Evolutionary conservation across 1,140 invertebrate genomes (phyloP).

Genomic region (Chelonus insularis): DNA sequence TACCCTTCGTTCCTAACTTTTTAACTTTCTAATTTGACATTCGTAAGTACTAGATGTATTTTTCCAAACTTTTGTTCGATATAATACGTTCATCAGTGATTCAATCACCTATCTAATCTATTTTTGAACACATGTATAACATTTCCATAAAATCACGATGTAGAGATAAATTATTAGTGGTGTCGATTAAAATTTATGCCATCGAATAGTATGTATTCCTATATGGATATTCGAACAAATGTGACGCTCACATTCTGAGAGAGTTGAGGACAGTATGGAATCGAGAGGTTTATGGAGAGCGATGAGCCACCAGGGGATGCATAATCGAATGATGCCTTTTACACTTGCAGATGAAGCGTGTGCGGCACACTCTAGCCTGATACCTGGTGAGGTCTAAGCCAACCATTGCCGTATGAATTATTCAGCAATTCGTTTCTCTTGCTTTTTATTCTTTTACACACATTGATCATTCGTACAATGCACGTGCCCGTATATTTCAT

Average conservation of each 20-base stretch:
- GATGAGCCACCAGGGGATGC: constrained; percentile 12
- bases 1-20: constrained; percentile 14
- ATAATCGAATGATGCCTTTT: constrained; percentile 40
- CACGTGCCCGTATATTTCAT: neutral
- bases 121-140: neutral
- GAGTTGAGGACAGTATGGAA: constrained; percentile 12
- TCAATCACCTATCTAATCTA: neutral
- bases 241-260: neutral
- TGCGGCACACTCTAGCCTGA: neutral
- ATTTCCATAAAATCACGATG: neutral
- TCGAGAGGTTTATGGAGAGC: constrained; percentile 7
- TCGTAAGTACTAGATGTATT: too few species aligned
- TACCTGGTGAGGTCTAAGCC: constrained; percentile 19
- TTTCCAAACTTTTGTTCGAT: too few species aligned
- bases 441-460: neutral
- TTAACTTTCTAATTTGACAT: too few species aligned
- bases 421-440: constrained; percentile 29
- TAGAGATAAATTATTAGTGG: neutral
- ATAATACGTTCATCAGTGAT: too few species aligned
- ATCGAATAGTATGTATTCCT: neutral
- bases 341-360: constrained; percentile 34
- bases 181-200: neutral
- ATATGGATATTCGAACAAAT: too few species aligned
- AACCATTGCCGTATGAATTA: constrained; percentile 38
- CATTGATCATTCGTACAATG: constrained; percentile 1